phyloP scores from a whole-genome alignment of 1,140 invertebrate species.

The Aphelenchoides besseyi region DNA sequence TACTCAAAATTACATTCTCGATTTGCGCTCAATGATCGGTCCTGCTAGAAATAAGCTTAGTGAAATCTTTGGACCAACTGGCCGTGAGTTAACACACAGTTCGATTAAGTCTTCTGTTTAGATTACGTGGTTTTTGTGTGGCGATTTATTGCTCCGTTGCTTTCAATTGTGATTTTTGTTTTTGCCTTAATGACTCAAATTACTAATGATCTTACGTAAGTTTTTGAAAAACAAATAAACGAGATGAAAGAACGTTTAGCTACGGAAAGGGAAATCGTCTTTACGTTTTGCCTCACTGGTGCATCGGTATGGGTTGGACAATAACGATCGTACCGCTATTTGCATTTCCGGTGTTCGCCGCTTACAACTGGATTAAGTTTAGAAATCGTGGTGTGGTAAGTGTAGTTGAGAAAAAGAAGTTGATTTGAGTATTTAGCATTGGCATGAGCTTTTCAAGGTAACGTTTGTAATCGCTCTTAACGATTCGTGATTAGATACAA shows the following conservation, averaged over 20 bases:
- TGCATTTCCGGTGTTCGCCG: neutral
- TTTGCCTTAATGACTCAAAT: conserved; percentile 17
- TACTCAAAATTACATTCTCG: neutral
- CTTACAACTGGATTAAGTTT: conserved; percentile 17
- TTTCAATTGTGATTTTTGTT: conserved; percentile 13
- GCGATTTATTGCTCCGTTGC: conserved; percentile 9
- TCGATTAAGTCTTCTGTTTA: conserved; percentile 8
- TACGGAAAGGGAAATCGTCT: conserved; percentile 16
- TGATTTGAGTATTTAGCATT: no score
- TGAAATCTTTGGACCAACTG: conserved; percentile 11
- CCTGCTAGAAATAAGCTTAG: conserved; percentile 5
- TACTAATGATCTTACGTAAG: conserved; percentile 13
- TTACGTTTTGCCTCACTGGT: conserved; percentile 11
- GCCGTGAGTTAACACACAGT: no score
- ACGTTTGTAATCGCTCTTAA: no score
- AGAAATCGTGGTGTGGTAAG: neutral
- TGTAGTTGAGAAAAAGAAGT: conserved; percentile 4
- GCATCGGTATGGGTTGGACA: conserved; percentile 11
- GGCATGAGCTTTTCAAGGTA: conserved; percentile 13
- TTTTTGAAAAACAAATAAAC: no score
- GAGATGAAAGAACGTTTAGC: no score
- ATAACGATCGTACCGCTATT: conserved; percentile 5
- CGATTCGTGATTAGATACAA: no score
- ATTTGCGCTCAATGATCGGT: conserved; percentile 8
- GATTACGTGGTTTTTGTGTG: conserved; percentile 8